These are phyloP conservation scores for Drosophila ficusphila DNA, from an alignment of 1,140 invertebrate genomes.

Conservation along the genomic window DNA sequence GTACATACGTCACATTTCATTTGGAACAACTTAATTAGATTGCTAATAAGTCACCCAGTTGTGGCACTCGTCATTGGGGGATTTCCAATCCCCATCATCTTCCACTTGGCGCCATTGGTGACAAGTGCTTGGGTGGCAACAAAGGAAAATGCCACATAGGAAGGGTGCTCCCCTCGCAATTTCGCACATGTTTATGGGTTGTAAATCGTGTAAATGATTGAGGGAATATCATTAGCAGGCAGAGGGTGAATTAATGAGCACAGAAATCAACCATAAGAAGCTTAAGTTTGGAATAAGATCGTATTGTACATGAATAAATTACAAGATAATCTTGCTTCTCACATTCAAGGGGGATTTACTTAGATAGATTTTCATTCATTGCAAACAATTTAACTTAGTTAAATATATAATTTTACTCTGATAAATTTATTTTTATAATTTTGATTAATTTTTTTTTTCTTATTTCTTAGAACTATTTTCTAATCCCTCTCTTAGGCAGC, in stretches of 20 bases:
- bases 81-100: conserved; percentile 5
- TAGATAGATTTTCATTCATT: too few species aligned
- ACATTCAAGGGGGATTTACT: too few species aligned
- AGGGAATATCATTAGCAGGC: conserved; percentile 52
- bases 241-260: conserved; percentile 27
- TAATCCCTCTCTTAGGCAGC: neutral
- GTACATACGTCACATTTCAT: conserved; percentile 70
- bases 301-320: neutral
- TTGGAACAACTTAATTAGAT: conserved; percentile 77
- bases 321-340: neutral
- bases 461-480: neutral
- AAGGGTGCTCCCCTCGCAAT: conserved; percentile 8
- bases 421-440: too few species aligned
- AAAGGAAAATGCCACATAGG: neutral
- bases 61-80: conserved; percentile 40
- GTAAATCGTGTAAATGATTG: conserved; percentile 59
- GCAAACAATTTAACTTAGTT: too few species aligned
- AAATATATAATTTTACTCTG: too few species aligned
- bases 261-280: conserved; percentile 1
- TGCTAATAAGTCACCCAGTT: conserved; percentile 64
- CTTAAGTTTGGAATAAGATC: neutral
- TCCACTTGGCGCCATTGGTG: conserved; percentile 72
- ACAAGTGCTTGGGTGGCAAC: conserved; percentile 76
- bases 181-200: conserved; percentile 49
- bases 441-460: neutral